Conservation (phyloP, 1,140 invertebrate genomes). For the Scaptomyza graminum region DNA sequence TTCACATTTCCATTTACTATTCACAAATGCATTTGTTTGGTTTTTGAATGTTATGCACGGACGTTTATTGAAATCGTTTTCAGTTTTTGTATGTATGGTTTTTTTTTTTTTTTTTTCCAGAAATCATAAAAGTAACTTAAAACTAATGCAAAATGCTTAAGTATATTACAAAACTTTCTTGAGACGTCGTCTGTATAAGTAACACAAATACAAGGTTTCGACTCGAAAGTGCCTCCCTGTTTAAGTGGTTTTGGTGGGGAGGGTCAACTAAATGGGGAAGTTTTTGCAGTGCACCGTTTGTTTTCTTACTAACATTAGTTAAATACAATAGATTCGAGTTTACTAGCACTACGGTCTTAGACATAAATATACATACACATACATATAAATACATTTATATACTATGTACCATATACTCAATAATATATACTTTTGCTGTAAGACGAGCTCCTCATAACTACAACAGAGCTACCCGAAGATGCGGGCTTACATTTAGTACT, state of each 20-base stretch:
- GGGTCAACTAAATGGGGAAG: conserved; percentile 5
- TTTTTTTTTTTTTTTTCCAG: conserved; percentile 15
- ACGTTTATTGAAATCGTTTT: conserved; percentile 79
- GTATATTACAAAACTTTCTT: conserved; percentile 72
- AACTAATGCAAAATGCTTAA: conserved; percentile 74
- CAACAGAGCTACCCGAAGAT: conserved; percentile 14
- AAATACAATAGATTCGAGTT: conserved; percentile 61
- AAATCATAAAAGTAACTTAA: conserved; percentile 64
- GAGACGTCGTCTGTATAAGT: conserved; percentile 26
- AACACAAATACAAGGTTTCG: conserved; percentile 20
- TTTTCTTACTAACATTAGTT: conserved; percentile 65
- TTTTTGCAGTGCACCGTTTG: conserved; percentile 55
- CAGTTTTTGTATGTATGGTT: conserved; percentile 19
- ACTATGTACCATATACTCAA: conserved; percentile 44
- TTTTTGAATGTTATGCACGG: conserved; percentile 78
- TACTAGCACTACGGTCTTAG: conserved; percentile 68
- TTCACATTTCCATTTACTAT: no score
- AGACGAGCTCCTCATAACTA: conserved; percentile 23
- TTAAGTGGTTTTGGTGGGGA: background rate
- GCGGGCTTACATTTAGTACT: background rate
- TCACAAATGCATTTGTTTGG: conserved; percentile 63
- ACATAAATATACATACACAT: conserved; percentile 63
- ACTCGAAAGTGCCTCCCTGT: background rate
- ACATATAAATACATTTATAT: conserved; percentile 67
- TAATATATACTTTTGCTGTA: conserved; percentile 28